Base-by-base conservation (phyloP, 2,113 vertebrate species). In the Dasyprocta punctata region DNA sequence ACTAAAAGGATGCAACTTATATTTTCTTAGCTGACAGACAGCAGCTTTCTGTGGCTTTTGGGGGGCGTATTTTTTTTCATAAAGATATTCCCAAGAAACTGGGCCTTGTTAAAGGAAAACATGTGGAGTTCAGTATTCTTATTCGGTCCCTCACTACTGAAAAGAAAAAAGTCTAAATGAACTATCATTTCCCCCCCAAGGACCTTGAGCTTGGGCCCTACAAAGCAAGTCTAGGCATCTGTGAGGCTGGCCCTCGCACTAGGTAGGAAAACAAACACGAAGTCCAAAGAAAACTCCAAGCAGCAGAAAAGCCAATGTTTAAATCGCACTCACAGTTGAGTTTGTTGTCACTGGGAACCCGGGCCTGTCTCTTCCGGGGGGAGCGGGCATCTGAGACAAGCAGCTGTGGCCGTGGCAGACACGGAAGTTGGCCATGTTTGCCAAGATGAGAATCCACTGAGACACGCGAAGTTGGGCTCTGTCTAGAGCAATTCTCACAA, bases 401-500 rank as follows among this genome's bases (percentile, higher is more conserved):
- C 33, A 17, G 24, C 26, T 5, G 7, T 33, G 60, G 69, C 0
- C 0, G 33, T 1, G 33, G 26, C 41, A 90, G 65, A 93, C 90
- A 83, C 47, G 58, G 65, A 95, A 84, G 78, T 63, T 28, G 71
- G n/a, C 4, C 6, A 16, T 81, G 30, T 90, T 86, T 96, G 41
- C 67, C 65, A 58, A 90, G 75, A 71, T 77, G 94, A 94, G 90
- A 93, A 67, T 93, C 90, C 95, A 44, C 54, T 22, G 83, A 56
- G 69, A 61, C 33, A 33, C 90, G 63, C 78, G 73, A 94, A 94
- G 67, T 56, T 83, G 69, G 65, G 44, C 19, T 71, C 44, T 81
- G 90, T 77, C 86, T 88, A 88, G 92, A 95, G 47, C 63, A 63
- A 81, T 85, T 85, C 95, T 95, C 58, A 89, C 61, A 83, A 19